These are phyloP conservation scores for Carduelis carduelis DNA, from an alignment of 2,797 vertebrate species.

Conservation along the genomic window DNA sequence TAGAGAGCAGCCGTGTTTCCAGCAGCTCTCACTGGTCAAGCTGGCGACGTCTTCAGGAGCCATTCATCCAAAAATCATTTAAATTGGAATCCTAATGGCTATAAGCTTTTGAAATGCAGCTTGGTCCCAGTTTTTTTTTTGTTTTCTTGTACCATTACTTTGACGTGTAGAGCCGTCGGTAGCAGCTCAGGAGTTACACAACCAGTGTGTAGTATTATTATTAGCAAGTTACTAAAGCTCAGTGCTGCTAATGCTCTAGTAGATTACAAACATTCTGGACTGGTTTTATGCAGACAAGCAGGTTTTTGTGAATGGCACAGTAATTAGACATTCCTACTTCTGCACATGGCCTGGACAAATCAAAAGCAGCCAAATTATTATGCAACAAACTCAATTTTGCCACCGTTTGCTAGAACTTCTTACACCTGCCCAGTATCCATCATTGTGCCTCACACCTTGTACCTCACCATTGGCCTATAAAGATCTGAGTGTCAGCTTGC, in stretches of 20 bases:
- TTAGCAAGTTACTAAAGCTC: conserved; percentile 81
- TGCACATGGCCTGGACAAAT: conserved; percentile 69
- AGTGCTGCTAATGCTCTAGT: conserved; percentile 76
- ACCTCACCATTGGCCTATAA: background rate
- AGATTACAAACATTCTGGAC: conserved; percentile 77
- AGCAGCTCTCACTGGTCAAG: conserved; percentile 79
- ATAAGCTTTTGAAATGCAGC: conserved; percentile 76
- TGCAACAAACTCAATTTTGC: conserved; percentile 45
- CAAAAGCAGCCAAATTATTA: conserved; percentile 71
- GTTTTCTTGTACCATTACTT: conserved; percentile 70
- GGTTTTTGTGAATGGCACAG: conserved; percentile 66
- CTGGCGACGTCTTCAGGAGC: conserved; percentile 83
- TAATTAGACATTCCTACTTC: conserved; percentile 74
- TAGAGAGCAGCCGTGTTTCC: conserved; percentile 77
- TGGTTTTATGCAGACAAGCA: conserved; percentile 73
- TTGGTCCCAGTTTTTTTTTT: conserved; percentile 71
- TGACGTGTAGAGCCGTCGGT: conserved; percentile 53
- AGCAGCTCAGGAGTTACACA: conserved; percentile 71
- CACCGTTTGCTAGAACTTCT: conserved; percentile 18
- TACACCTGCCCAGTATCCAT: conserved; percentile 1
- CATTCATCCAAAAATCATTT: conserved; percentile 80
- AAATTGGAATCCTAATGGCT: conserved; percentile 82
- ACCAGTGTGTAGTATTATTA: conserved; percentile 64
- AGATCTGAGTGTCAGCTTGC: background rate
- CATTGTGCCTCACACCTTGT: background rate